Evolutionary conservation across 2,113 vertebrate genomes (phyloP), one percentile per base, ranked within the genome.

Genomic region (Dipodomys stephensi): DNA sequence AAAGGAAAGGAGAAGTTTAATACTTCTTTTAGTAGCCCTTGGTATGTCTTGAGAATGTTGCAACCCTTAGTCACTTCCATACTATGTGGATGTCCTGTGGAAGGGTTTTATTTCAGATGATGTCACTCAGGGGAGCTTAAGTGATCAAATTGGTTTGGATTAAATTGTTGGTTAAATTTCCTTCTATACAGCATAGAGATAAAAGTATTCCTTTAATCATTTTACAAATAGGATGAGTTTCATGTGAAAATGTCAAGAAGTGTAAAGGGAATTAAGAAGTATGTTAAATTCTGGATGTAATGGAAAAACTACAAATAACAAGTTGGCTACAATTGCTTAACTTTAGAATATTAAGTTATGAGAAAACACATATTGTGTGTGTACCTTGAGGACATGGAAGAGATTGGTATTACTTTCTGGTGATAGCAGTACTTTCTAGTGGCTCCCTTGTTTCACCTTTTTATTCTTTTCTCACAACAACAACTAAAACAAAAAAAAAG

Each of bases 31-130:
- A 87, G 79, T 85, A 89, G 81, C 67, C 76, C 19, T 93, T 94
- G 94, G 87, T 82, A 96, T 87, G 83, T 91, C 57, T 83, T 27
- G 83, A 96, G 92, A 93, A 90, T 92, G 77, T 90, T 81, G 82
- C n/a, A 72, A 71, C 91, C 79, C 71, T 95, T 94, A 76, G 93
- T 95, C 92, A 94, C 87, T 94, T 95, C 78, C 15, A 65, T 85
- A 78, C 46, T 72, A 18, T 28, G 71, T 74, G 25, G 35, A 18
- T 60, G 81, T 22, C 74, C n/a, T 94, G 44, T 53, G 85, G 46
- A 69, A 88, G 53, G 82, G 4, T 90, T 72, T 13, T 95, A 44
- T 96, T 90, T 92, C 92, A 86, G 71, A 76, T 94, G 78, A 90
- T 60, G 39, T 92, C 76, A 94, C 39, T 49, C 62, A 49, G 35